A percentile compares a stretch with the other conserved stretches of the same genome.
Conservation (phyloP, 2,797 vertebrate species). For the Lacerta bilineata region DNA sequence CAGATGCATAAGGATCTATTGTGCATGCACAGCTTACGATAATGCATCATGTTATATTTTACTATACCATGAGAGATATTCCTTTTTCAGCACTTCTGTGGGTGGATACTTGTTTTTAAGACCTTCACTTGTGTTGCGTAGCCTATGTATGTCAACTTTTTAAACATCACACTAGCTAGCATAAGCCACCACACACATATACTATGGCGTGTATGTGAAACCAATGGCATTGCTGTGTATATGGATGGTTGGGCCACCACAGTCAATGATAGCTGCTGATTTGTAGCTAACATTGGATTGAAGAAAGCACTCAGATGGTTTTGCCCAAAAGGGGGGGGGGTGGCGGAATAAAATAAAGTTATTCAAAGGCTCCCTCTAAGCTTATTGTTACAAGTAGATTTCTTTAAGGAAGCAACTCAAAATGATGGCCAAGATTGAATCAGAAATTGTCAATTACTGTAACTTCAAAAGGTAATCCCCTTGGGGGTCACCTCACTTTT, state of each 20-base stretch:
- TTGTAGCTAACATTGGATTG: background rate
- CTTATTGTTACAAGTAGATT: constrained; percentile 22
- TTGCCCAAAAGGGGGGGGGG: background rate
- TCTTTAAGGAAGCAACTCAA: constrained; percentile 36
- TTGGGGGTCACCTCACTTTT: constrained; percentile 31
- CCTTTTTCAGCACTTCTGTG: background rate
- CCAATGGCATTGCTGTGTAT: background rate
- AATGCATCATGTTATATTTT: background rate
- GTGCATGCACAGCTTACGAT: constrained; percentile 24
- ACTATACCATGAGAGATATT: background rate
- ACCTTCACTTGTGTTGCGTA: constrained; percentile 14
- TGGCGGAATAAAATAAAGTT: background rate
- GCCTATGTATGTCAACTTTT: constrained; percentile 14
- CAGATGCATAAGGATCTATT: background rate
- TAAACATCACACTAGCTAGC: constrained; percentile 5
- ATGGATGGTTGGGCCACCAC: background rate
- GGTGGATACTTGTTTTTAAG: constrained; percentile 33
- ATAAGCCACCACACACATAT: constrained; percentile 14
- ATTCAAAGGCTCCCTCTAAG: background rate
- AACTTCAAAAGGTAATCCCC: background rate
- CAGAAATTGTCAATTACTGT: constrained; percentile 11
- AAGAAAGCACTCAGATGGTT: background rate
- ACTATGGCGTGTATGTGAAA: constrained; percentile 27
- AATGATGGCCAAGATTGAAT: constrained; percentile 41
- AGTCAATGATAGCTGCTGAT: background rate